A percentile compares a stretch with the other conserved stretches of the same genome.
phyloP scores from a whole-genome alignment of 1,140 invertebrate species.

The Maconellicoccus hirsutus region DNA sequence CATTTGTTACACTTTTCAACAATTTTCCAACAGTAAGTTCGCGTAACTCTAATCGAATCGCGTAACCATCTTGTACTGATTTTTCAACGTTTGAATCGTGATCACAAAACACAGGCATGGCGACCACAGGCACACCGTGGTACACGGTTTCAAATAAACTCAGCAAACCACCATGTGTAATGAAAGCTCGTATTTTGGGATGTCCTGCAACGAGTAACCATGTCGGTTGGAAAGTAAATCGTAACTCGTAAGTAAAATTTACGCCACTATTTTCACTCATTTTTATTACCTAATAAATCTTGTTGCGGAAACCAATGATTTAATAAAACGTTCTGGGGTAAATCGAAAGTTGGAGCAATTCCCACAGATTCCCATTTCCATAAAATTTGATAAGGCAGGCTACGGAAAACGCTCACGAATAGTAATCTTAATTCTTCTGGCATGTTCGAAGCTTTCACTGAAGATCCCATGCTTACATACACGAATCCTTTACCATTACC shows the following conservation, averaged over 20 bases:
- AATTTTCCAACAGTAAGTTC: slow-evolving; percentile 1
- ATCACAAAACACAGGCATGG: slow-evolving; percentile 64
- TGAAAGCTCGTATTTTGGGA: slow-evolving; percentile 57
- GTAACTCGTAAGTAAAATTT: not conserved
- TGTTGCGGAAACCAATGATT: slow-evolving; percentile 27
- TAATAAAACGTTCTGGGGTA: slow-evolving; percentile 23
- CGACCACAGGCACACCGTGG: slow-evolving; percentile 62
- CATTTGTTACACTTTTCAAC: not conserved
- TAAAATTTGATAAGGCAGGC: slow-evolving; percentile 40
- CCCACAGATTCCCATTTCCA: slow-evolving; percentile 44
- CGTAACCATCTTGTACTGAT: not conserved
- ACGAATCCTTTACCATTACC: slow-evolving; percentile 34
- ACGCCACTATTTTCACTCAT: not conserved
- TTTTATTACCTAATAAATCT: slow-evolving; percentile 25
- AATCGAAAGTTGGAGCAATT: not conserved
- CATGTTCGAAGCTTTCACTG: slow-evolving; percentile 29
- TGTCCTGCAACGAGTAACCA: slow-evolving; percentile 41
- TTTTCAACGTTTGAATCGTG: slow-evolving; percentile 55
- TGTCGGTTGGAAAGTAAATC: not conserved
- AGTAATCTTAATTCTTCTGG: slow-evolving; percentile 29
- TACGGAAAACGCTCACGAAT: slow-evolving; percentile 32
- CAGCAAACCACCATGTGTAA: slow-evolving; percentile 68
- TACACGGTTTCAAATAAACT: slow-evolving; percentile 70
- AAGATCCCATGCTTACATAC: slow-evolving; percentile 35
- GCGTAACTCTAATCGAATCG: not conserved